A percentile compares a stretch with the other conserved stretches of the same genome.
These are phyloP conservation scores for Stictocephala bisonia DNA, from an alignment of 2,888 invertebrate species.

Conservation along the genomic window DNA sequence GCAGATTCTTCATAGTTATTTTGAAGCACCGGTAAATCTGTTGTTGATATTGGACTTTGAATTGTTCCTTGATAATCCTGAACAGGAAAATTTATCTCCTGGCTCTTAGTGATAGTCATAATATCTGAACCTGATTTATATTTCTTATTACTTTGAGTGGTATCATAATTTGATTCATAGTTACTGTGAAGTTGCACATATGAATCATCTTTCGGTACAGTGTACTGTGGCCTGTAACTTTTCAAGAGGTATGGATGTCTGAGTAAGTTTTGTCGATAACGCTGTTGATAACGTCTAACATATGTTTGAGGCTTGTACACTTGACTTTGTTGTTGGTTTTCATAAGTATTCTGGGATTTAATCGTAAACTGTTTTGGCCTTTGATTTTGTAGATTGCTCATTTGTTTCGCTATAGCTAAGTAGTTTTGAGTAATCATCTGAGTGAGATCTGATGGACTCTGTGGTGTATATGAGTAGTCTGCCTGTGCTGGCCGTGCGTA, in stretches of 20 bases:
- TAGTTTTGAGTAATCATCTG: slow-evolving; percentile 53
- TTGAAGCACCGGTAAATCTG: neutral
- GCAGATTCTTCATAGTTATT: slow-evolving; percentile 13
- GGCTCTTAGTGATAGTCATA: slow-evolving; percentile 56
- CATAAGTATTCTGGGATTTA: slow-evolving; percentile 39
- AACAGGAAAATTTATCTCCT: slow-evolving; percentile 51
- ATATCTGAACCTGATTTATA: slow-evolving; percentile 36
- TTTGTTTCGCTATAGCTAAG: slow-evolving; percentile 50
- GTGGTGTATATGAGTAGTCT: slow-evolving; percentile 35
- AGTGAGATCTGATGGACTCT: slow-evolving; percentile 50
- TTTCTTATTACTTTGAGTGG: slow-evolving; percentile 24
- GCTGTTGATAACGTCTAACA: neutral
- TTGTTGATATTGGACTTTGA: slow-evolving; percentile 1
- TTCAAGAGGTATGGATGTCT: slow-evolving; percentile 19
- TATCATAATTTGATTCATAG: slow-evolving; percentile 31
- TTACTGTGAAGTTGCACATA: slow-evolving; percentile 31
- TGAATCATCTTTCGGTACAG: slow-evolving; percentile 15
- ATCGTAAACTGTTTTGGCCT: slow-evolving; percentile 31
- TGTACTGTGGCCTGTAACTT: neutral
- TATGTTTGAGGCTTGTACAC: neutral
- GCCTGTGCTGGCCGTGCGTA: slow-evolving; percentile 22
- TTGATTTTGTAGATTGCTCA: slow-evolving; percentile 27
- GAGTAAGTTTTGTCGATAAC: neutral
- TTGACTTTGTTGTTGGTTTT: slow-evolving; percentile 20
- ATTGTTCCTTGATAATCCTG: neutral